Evolutionary conservation across 2,113 vertebrate species (phyloP).

Genomic region (Onychorhynchus coronatus): DNA sequence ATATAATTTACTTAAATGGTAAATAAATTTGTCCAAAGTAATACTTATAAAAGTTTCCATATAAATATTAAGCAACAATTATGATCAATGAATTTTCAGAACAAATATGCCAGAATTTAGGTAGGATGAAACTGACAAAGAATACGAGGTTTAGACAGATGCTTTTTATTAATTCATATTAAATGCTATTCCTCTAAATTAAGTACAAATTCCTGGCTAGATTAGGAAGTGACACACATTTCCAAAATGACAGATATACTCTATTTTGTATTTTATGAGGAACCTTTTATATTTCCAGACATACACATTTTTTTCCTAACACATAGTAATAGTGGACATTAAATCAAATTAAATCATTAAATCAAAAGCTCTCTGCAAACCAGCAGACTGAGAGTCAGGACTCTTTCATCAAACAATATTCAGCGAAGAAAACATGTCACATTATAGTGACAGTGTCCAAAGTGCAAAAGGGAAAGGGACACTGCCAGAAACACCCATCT

Average conservation of each 20-base stretch:
- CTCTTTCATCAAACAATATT: not conserved
- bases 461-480: not conserved
- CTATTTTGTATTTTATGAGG: not conserved
- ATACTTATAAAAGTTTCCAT: conserved; percentile 41
- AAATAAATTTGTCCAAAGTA: conserved; percentile 65
- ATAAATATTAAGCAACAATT: conserved; percentile 56
- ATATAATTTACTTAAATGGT: conserved; percentile 67
- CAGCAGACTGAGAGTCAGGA: not conserved
- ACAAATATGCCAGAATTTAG: conserved; percentile 29
- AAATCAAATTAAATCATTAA: conserved; percentile 6
- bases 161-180: conserved; percentile 30
- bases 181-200: conserved; percentile 37
- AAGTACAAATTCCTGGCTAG: conserved; percentile 27
- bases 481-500: not conserved
- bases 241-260: not conserved
- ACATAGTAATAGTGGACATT: not conserved
- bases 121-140: conserved; percentile 23
- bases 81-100: conserved; percentile 40
- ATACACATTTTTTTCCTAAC: not conserved
- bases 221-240: conserved; percentile 5
- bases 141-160: conserved; percentile 52
- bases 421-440: not conserved
- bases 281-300: not conserved
- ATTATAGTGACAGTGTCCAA: not conserved
- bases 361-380: conserved; percentile 2